These are phyloP conservation scores for Diglossa cyanea DNA, from an alignment of 2,797 vertebrate species.

Conservation along the genomic window DNA sequence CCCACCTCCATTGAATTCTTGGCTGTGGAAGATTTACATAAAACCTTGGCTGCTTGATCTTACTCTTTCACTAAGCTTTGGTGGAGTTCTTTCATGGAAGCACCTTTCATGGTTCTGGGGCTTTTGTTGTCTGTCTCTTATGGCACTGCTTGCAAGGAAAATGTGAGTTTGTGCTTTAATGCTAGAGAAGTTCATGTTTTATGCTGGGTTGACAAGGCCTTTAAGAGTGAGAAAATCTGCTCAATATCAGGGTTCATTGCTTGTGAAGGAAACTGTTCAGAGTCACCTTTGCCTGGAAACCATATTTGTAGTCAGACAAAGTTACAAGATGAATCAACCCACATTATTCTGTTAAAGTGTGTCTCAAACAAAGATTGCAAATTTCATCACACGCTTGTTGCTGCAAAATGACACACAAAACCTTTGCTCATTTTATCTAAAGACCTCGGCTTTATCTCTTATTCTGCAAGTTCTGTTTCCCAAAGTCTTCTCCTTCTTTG, in stretches of 20 bases:
- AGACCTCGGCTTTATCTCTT: not conserved
- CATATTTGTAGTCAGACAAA: not conserved
- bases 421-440: not conserved
- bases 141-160: not conserved
- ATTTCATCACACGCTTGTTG: not conserved
- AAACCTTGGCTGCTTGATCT: not conserved
- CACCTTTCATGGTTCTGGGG: not conserved
- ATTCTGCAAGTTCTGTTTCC: not conserved
- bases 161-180: not conserved
- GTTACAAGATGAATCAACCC: not conserved
- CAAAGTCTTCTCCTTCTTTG: not conserved
- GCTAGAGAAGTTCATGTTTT: not conserved
- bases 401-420: not conserved
- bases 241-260: not conserved
- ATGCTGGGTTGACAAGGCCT: not conserved
- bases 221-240: not conserved
- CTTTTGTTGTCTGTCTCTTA: not conserved
- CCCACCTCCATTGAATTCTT: not conserved
- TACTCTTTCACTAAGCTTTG: not conserved
- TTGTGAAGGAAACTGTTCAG: not conserved
- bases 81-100: not conserved
- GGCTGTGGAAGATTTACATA: not conserved
- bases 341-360: not conserved
- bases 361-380: not conserved
- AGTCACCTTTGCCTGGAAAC: constrained; percentile 11